Evolutionary conservation across 1,140 invertebrate genomes (phyloP).

Genomic region (Oreohelix idahoensis): DNA sequence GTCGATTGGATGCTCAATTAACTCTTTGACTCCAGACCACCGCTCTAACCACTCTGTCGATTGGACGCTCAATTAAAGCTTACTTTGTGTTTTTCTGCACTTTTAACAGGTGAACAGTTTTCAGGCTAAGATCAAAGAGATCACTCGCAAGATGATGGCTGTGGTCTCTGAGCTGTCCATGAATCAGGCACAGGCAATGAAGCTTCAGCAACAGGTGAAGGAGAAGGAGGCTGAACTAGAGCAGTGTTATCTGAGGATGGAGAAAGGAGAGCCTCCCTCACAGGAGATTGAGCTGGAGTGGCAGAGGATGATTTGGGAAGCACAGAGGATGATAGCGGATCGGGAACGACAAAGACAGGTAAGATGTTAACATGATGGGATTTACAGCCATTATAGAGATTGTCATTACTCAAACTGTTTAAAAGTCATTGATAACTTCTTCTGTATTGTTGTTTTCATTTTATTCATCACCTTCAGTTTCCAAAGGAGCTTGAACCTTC

Average conservation of each 20-base stretch:
- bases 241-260: slow-evolving; percentile 71
- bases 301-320: slow-evolving; percentile 58
- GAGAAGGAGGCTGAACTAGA: slow-evolving; percentile 69
- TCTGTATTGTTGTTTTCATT: no score
- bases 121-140: slow-evolving; percentile 70
- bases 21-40: no score
- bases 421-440: no score
- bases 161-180: slow-evolving; percentile 73
- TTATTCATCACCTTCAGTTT: no score
- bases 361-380: slow-evolving; percentile 10
- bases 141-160: slow-evolving; percentile 73
- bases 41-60: no score
- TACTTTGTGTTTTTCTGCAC: background rate
- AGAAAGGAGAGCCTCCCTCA: slow-evolving; percentile 71
- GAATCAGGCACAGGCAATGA: slow-evolving; percentile 70
- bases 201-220: slow-evolving; percentile 69
- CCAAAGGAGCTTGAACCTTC: no score
- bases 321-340: slow-evolving; percentile 56
- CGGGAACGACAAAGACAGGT: slow-evolving; percentile 63
- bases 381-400: no score
- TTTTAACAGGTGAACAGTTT: slow-evolving; percentile 68
- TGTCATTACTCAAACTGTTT: no score
- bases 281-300: slow-evolving; percentile 67
- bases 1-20: no score
- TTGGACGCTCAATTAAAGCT: no score